Evolutionary conservation across 2,797 vertebrate species (phyloP), one percentile per base, ranked within the genome.

Genomic region (Trichosurus vulpecula): DNA sequence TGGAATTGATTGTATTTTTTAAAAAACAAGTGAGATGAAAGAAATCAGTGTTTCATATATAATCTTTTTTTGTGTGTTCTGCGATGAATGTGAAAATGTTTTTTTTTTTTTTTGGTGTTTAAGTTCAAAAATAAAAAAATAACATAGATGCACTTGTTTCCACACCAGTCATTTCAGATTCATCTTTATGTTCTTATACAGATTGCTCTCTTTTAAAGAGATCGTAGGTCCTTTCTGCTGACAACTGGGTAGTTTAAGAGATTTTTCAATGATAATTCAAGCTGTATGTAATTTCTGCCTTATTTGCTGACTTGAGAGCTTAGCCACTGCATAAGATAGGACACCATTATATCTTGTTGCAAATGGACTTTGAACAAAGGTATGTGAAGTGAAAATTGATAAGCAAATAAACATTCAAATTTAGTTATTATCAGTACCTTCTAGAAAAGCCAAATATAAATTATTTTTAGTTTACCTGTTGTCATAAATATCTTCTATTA

Each of bases 301-400:
- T 94, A 94, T 91, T 56, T 30, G 41, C 1, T 61, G 92, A 93
- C 90, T 95, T 95, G 90, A 94, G 22, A 92, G 93, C 30, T 22
- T 52, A 81, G 90, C 94, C 96, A 29, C 94, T 52, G 35, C 95
- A n/a, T 95, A 94, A 95, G 91, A 58, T 66, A 14, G 41, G 11
- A 91, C 47, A 35, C 13, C 35, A 66, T 66, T 66, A 19, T n/a
- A n/a, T 66, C 35, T 66, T 66, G 12, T 66, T 66, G 14, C 35
- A 66, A 66, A 35, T 66, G 61, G 13, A 66, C 61, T 66, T 66
- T n/a, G 61, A 61, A 61, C 58, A 6, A 66, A 66, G 31, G 1
- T 66, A 74, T 35, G 30, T 93, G 41, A 55, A 92, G 51, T 61
- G 89, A n/a, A 47, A 96, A 91, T 91, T 90, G 91, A 91, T 51